Evolutionary conservation across 2,888 invertebrate species (phyloP).

Genomic region (Eustalomyia histrio): DNA sequence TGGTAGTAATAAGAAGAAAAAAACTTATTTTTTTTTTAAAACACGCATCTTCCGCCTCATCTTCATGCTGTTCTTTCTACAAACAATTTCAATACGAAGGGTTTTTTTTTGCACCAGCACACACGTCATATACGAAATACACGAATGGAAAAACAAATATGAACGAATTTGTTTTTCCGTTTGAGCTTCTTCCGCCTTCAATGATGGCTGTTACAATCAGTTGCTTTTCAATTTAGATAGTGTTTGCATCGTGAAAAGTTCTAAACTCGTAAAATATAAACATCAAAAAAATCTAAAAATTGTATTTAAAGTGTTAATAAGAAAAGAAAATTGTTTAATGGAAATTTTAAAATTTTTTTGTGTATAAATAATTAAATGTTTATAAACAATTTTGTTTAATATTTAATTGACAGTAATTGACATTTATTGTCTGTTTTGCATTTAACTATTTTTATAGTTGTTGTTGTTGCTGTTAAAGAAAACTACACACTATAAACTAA

Average conservation of each 20-base stretch:
- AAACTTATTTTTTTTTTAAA: no score
- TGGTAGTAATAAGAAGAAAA: slow-evolving; percentile 5
- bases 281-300: slow-evolving; percentile 6
- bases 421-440: neutral
- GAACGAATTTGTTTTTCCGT: slow-evolving; percentile 35
- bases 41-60: neutral
- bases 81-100: neutral
- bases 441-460: neutral
- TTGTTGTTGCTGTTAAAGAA: neutral
- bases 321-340: neutral
- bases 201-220: slow-evolving; percentile 62
- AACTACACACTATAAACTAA: neutral
- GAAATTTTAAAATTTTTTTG: slow-evolving; percentile 7
- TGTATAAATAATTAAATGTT: neutral
- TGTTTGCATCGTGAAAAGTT: slow-evolving; percentile 62
- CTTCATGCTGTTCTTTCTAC: neutral
- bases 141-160: slow-evolving; percentile 37
- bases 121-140: neutral
- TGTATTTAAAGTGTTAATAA: neutral
- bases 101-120: neutral
- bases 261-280: slow-evolving; percentile 1
- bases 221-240: slow-evolving; percentile 67
- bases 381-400: slow-evolving; percentile 5
- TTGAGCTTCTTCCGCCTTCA: slow-evolving; percentile 65
- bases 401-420: slow-evolving; percentile 8